Base-by-base conservation (phyloP, 1,140 invertebrate species). In the Lethocerus indicus region DNA sequence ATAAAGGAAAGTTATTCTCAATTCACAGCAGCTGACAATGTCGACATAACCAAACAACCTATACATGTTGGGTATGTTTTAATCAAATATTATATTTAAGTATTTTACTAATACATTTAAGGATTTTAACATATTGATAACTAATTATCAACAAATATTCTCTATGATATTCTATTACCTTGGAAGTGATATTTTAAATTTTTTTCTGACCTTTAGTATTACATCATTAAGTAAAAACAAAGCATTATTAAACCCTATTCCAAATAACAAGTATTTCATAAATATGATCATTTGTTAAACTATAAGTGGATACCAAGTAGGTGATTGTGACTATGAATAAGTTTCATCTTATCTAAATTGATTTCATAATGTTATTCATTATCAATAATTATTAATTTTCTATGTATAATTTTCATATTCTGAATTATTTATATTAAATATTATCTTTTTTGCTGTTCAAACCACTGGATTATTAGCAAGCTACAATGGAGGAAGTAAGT, bases 401-500 rank as follows among this genome's bases (percentile, higher is more conserved):
- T 39, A 14, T 39, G 6, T 20, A 42, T 3, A n/a, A n/a, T n/a
- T n/a, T n/a, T n/a, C n/a, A n/a, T n/a, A 24, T 20, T 44, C 6
- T 44, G 1, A 37, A 29, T 29, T 39, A 45, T 51, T 40, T 18
- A 47, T 50, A 41, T 49, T 55, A 13, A 14, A 18, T 44, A 29
- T 44, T 35, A 43, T 44, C 54, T 16, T 54, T 55, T n/a, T n/a
- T n/a, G n/a, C n/a, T n/a, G n/a, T n/a, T n/a, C n/a, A n/a, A n/a
- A n/a, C n/a, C n/a, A n/a, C 56, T 55, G 49, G 46, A 23, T 37
- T 47, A 53, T 71, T 69, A 85, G 84, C 67, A 87, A 87, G 66
- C 71, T 89, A 36, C 82, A 86, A 64, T 89, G 86, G 86, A 88
- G 85, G 65, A 87, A 83, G 83, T 87, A 76, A 82, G 78, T 75